Evolutionary conservation across 2,113 vertebrate species (phyloP), one percentile per base, ranked within the genome.

Genomic region (Murina feae): DNA sequence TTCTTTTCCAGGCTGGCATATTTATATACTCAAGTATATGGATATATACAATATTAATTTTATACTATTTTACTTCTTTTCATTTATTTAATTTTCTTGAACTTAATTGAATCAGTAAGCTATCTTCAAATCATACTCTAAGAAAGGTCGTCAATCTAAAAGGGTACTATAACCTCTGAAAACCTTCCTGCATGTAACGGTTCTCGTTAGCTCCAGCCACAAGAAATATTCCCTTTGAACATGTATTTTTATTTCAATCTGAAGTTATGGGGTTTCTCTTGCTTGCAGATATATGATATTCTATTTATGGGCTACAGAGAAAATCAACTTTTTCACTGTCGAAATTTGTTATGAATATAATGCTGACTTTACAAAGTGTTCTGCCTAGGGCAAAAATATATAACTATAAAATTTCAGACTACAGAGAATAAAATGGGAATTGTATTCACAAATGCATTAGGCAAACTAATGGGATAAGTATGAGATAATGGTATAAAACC

Each of bases 191-290:
- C 9, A 32, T 42, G 0, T 65, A 79, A 13, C 9, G 1, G 4
- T 76, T 80, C 65, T 69, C 42, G 2, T 87, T 80, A 71, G 69
- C 23, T 68, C 23, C 65, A 68, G 2, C 28, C 60, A 58, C 65
- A 84, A 58, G 65, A 94, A 58, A 17, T 90, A 74, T 2, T 89
- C 16, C 42, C 72, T 90, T 37, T 58, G 23, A 53, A 81, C 71
- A 72, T 68, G 12, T 74, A 91, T 86, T 94, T 90, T 94, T 30
- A 94, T 87, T 96, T 68, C 30, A 60, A 37, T 85, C n/a, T 88
- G 51, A 92, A 94, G 23, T 63, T 65, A 84, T 10, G 4, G 14
- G 35, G 13, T 90, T 92, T 72, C 42, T 95, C 37, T 89, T 76
- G 0, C 58, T 93, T 95, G 20, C 42, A 53, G 60, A 72, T 76